Percentiles rank a stretch among this genome's conserved stretches.
phyloP scores from a whole-genome alignment of 2,888 invertebrate genomes.

The Troides helena region DNA sequence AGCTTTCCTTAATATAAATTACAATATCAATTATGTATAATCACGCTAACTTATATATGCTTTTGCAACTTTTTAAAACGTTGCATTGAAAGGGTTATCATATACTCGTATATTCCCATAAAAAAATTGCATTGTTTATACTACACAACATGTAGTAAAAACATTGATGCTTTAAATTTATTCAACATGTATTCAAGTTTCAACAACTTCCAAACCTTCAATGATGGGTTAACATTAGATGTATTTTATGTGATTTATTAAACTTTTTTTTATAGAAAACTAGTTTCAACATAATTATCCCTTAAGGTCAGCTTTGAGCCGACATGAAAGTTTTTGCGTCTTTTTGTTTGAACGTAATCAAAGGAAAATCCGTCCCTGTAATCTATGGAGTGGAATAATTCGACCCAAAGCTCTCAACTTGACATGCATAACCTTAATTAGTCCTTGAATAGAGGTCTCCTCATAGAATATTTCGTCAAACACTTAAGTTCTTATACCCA shows the following conservation, averaged over 20 bases:
- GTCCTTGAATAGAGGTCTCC: conserved; percentile 10
- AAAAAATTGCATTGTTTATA: too few species aligned
- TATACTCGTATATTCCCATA: too few species aligned
- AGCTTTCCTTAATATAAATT: too few species aligned
- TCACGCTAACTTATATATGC: too few species aligned
- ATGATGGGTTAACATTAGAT: not conserved
- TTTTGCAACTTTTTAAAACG: too few species aligned
- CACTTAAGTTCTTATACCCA: conserved; percentile 10
- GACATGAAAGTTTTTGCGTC: conserved; percentile 22
- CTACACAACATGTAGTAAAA: too few species aligned
- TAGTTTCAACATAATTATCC: conserved; percentile 18
- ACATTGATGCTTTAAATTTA: too few species aligned
- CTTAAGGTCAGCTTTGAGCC: conserved; percentile 13
- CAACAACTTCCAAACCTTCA: too few species aligned
- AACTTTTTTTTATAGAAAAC: not conserved
- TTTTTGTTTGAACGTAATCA: conserved; percentile 26
- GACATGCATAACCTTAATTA: conserved; percentile 26
- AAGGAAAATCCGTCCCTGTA: conserved; percentile 30
- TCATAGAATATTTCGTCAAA: conserved; percentile 12
- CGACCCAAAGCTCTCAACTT: conserved; percentile 27
- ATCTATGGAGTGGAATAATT: conserved; percentile 30
- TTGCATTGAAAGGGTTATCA: too few species aligned
- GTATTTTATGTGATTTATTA: not conserved
- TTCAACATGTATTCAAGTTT: too few species aligned
- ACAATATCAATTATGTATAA: too few species aligned